Base-by-base conservation (phyloP, 2,888 invertebrate species). In the Ormyrus rosae region DNA sequence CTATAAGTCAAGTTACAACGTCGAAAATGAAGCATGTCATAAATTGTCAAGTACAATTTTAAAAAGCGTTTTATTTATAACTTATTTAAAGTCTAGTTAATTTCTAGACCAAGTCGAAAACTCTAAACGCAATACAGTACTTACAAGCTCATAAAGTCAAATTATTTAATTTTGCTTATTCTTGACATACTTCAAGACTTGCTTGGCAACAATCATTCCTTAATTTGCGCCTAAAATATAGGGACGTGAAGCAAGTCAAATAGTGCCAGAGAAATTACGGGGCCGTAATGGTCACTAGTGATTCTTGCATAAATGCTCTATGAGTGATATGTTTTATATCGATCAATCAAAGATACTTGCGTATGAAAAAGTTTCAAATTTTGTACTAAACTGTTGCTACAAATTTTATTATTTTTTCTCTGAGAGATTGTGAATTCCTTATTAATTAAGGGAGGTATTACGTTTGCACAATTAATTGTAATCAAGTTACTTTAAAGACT, bases 161-260 rank as follows among this genome's bases (percentile, higher is more conserved):
- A 67, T 71, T 77, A 10, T 58, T 65, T 45, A 34, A 56, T 73
- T 75, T 76, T 82, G 67, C 71, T 78, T 80, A 81, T 79, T 55
- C 75, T 63, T 78, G 64, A 82, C 64, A 81, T 82, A 72, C 78
- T 81, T 81, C 13, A 11, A 50, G 56, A 74, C 64, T 80, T 81
- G 79, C 77, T 83, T 83, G 81, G 83, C 81, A 84, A 82, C 83
- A 80, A 80, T 78, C 73, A 81, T 81, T 82, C 80, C 78, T 70
- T 78, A 75, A 80, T 75, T 78, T 78, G 65, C 71, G 78, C 61
- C 67, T 80, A 74, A 82, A 53, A 50, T 73, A 63, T 65, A 75
- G 61, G 65, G 50, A 67, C 48, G 61, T 53, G 60, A 67, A 75
- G 70, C 75, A 78, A 78, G 72, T 78, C 60, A 74, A 78, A 74